A percentile compares a stretch with the other conserved stretches of the same genome.
phyloP scores from a whole-genome alignment of 2,797 vertebrate genomes.

The Pelobates cultripes region DNA sequence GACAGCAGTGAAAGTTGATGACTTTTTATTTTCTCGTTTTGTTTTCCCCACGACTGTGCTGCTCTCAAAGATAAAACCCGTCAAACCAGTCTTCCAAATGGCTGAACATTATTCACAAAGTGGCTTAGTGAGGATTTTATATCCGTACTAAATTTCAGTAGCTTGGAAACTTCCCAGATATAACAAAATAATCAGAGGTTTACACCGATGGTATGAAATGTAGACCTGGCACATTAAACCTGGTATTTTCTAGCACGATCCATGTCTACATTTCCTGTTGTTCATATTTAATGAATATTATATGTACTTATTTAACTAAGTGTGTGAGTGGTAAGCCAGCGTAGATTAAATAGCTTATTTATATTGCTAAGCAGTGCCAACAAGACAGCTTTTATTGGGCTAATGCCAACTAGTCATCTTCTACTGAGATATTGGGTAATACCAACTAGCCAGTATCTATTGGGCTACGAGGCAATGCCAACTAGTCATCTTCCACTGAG shows the following conservation, averaged over 20 bases:
- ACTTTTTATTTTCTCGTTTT: slow-evolving; percentile 24
- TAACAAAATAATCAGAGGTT: slow-evolving; percentile 1
- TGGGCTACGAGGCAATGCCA: too few relatives aligned
- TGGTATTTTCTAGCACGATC: neutral
- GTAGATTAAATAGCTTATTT: too few relatives aligned
- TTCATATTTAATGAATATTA: too few relatives aligned
- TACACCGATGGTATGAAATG: neutral
- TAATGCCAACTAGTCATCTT: too few relatives aligned
- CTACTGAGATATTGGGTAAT: too few relatives aligned
- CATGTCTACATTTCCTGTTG: too few relatives aligned
- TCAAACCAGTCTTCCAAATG: slow-evolving; percentile 50
- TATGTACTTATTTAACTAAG: too few relatives aligned
- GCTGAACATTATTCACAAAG: slow-evolving; percentile 29
- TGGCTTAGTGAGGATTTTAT: slow-evolving; percentile 31
- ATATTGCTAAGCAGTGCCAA: too few relatives aligned
- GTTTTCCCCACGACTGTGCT: slow-evolving; percentile 24
- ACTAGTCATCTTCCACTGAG: too few relatives aligned
- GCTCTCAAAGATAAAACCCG: slow-evolving; percentile 36
- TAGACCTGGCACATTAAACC: neutral
- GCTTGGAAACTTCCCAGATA: slow-evolving; percentile 21
- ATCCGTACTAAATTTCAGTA: slow-evolving; percentile 44
- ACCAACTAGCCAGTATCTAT: too few relatives aligned
- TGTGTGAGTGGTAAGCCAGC: too few relatives aligned
- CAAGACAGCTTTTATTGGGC: too few relatives aligned
- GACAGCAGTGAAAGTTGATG: slow-evolving; percentile 31